phyloP scores from a whole-genome alignment of 2,797 vertebrate genomes.

The Euphonia xanthogaster region DNA sequence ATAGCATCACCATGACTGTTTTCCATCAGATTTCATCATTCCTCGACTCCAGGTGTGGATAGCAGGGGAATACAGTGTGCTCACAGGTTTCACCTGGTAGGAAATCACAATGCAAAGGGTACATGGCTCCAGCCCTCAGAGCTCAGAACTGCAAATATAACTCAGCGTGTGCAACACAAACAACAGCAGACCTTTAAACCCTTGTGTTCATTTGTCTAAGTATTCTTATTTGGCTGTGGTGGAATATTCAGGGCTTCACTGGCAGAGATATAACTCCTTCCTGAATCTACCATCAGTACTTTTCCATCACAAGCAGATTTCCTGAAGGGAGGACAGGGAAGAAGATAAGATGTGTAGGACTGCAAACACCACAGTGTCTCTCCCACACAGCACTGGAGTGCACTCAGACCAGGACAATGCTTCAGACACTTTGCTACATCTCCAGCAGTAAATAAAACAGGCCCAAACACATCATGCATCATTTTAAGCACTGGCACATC shows the following conservation, averaged over 20 bases:
- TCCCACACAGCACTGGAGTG: neutral
- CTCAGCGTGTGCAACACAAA: neutral
- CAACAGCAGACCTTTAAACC: neutral
- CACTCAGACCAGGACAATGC: neutral
- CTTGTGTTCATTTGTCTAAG: neutral
- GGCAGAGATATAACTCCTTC: neutral
- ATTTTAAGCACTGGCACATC: neutral
- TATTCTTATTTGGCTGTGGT: neutral
- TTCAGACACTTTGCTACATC: neutral
- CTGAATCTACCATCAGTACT: neutral
- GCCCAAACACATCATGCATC: neutral
- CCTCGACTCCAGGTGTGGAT: neutral
- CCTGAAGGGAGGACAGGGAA: neutral
- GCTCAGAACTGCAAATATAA: neutral
- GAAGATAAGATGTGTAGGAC: neutral
- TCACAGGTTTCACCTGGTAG: neutral
- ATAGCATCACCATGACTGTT: neutral
- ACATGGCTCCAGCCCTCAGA: neutral
- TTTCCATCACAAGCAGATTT: neutral
- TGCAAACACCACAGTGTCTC: neutral
- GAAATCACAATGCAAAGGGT: neutral
- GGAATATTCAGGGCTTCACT: neutral
- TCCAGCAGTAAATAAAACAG: neutral
- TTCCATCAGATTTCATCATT: neutral
- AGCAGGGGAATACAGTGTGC: neutral